Evolutionary conservation across 2,113 vertebrate species (phyloP), one percentile per base, ranked within the genome.

Genomic region (Atrichornis clamosus): DNA sequence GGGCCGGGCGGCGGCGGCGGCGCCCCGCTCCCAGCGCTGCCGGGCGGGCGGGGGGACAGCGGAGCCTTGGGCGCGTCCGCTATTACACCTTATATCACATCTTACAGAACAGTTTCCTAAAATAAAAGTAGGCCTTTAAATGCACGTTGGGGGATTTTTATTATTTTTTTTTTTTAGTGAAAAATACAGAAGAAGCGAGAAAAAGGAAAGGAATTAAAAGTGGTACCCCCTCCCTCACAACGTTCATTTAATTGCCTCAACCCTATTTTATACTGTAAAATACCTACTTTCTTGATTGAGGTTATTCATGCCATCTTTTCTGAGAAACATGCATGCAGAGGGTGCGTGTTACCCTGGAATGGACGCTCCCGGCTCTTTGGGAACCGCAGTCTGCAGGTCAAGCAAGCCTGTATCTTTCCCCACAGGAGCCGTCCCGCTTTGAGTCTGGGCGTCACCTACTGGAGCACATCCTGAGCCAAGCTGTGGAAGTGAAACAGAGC

Each of bases 81-180:
- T 13, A 1, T 3, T 22, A 0, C 39, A 1, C 27, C 81, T 35
- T 5, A 4, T 10, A 1, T 0, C 4, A 15, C 81, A 0, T 7
- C 52, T 13, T 4, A 2, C 11, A 1, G 35, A 17, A 7, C 0
- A 6, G 13, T 4, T 7, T 22, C 19, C 35, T 9, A 13, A 26
- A 35, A 15, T 15, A 35, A 19, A 17, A 30, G 1, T 1, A 4
- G 6, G 37, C 37, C 3, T 44, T 44, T 35, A 15, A 18, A 15
- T 33, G 22, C 41, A 4, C 5, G 37, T 23, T 10, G 22, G 16
- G 13, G 7, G 6, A 5, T 3, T 2, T 13, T 32, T 6, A 7
- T 15, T 46, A 10, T 18, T n/a, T 68, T 27, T 16, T 21, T 11
- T 33, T 56, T 33, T 8, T 3, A 23, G 9, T 12, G 30, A 28